Conservation (phyloP, 1,140 invertebrate species). For the Platorchestia sp. region DNA sequence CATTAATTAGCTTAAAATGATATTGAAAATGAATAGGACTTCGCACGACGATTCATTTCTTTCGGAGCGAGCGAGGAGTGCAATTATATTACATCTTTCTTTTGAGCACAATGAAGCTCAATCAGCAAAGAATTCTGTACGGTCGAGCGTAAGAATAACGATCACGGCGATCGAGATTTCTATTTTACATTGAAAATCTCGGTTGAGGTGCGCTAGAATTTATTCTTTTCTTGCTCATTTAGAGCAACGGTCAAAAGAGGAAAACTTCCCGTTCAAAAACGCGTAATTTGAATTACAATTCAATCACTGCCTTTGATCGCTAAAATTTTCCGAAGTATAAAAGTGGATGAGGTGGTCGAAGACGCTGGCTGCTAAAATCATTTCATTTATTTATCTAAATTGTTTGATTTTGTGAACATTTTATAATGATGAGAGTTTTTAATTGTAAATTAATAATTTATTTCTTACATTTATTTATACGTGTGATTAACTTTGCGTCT, state of each 20-base stretch:
- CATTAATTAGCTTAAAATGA: neutral
- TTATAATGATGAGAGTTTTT: neutral
- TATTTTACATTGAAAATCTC: neutral
- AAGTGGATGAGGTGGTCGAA: neutral
- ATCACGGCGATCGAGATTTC: neutral
- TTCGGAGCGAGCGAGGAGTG: neutral
- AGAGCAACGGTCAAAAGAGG: neutral
- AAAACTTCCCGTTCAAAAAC: neutral
- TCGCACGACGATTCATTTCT: neutral
- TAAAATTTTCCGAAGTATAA: neutral
- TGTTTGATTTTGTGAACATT: neutral
- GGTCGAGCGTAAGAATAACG: neutral
- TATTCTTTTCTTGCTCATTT: neutral
- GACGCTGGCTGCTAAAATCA: neutral
- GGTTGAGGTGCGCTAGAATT: neutral
- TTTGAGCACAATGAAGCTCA: neutral
- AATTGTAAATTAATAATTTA: neutral
- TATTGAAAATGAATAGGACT: neutral
- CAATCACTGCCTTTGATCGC: neutral
- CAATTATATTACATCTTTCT: neutral
- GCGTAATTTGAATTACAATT: neutral
- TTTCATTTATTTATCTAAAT: neutral
- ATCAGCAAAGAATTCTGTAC: neutral
- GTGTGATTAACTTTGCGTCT: neutral
- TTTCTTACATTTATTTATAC: neutral